Conservation (phyloP, 2,888 invertebrate species). For the Nebria salina region DNA sequence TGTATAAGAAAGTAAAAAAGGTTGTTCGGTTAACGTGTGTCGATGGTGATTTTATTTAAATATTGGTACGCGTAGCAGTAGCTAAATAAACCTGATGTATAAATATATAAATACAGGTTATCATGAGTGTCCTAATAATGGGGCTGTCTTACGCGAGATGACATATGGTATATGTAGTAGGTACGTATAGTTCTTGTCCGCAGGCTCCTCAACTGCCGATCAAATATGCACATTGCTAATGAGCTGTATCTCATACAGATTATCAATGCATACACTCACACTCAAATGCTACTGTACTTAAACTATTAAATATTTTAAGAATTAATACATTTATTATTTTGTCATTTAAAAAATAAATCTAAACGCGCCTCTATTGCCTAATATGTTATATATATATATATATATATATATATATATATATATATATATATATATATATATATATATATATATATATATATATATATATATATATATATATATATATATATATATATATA, state of each 20-base stretch:
- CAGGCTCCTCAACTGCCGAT: constrained; percentile 6
- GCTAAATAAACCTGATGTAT: neutral
- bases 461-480: neutral
- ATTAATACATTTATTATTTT: too few species aligned
- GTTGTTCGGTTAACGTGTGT: too few species aligned
- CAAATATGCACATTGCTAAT: constrained; percentile 16
- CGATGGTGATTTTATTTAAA: too few species aligned
- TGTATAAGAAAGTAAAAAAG: too few species aligned
- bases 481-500: neutral
- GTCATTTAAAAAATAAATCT: too few species aligned
- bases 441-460: neutral
- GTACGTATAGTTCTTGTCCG: constrained; percentile 3
- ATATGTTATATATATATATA: neutral
- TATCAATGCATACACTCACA: constrained; percentile 4
- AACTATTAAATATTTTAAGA: too few species aligned
- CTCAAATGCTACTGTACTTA: neutral
- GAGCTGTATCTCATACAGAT: neutral
- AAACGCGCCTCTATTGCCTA: too few species aligned
- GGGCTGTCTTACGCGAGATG: neutral
- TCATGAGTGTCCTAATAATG: constrained; percentile 8
- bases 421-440: neutral
- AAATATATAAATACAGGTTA: constrained; percentile 6
- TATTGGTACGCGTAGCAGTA: neutral
- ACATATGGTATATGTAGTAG: too few species aligned
- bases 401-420: neutral